Percentiles rank a stretch among this genome's conserved stretches.
phyloP scores from a whole-genome alignment of 2,797 vertebrate genomes.

The Poecile montanus region DNA sequence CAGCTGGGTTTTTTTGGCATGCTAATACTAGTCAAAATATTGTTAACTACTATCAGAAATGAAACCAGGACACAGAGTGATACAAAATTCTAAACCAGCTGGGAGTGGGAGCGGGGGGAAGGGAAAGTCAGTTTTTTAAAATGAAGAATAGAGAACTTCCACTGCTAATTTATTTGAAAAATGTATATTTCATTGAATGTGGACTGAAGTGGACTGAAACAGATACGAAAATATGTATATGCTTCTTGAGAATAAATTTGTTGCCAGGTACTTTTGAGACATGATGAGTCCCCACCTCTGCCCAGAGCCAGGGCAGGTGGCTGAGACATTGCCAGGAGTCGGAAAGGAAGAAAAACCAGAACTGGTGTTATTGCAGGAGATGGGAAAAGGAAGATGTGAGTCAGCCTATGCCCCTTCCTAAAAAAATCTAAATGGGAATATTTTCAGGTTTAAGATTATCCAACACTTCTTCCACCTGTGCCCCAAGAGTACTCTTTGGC shows the following conservation, averaged over 20 bases:
- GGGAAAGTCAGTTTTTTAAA: background rate
- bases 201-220: background rate
- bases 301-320: background rate
- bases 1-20: background rate
- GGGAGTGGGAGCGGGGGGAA: background rate
- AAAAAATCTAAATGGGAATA: background rate
- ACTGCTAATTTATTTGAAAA: background rate
- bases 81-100: background rate
- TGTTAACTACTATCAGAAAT: background rate
- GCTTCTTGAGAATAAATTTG: background rate
- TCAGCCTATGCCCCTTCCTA: background rate
- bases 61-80: background rate
- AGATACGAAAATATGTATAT: background rate
- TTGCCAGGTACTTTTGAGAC: background rate
- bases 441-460: background rate
- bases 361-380: background rate
- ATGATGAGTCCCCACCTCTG: background rate
- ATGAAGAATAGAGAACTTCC: background rate
- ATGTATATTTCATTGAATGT: background rate
- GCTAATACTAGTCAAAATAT: background rate
- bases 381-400: background rate
- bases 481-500: background rate
- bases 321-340: fast-evolving
- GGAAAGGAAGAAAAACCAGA: background rate
- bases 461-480: background rate